A percentile compares a stretch with the other conserved stretches of the same genome.
Evolutionary conservation across 2,888 invertebrate genomes (phyloP).

Genomic region (Drosophila austrosaltans): DNA sequence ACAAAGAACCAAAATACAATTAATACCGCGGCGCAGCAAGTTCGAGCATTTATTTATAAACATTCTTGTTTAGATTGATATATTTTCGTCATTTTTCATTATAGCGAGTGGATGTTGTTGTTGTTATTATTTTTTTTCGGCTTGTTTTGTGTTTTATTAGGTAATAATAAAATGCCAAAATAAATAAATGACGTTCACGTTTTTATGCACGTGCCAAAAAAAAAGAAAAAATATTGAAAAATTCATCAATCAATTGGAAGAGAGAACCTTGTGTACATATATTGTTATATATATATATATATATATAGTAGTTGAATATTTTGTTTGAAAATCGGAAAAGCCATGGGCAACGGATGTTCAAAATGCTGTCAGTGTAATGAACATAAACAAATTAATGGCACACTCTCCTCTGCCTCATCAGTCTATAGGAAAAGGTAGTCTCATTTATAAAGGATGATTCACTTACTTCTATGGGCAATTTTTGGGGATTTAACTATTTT

Average conservation of each 20-base stretch:
- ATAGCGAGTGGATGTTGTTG: constrained; percentile 21
- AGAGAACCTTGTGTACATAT: background rate
- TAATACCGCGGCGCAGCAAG: constrained; percentile 50
- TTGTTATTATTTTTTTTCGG: constrained; percentile 21
- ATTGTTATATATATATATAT: background rate
- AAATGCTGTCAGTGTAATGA: constrained; percentile 83
- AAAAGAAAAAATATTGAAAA: constrained; percentile 2
- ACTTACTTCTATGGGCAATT: background rate
- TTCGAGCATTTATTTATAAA: constrained; percentile 70
- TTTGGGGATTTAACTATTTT: background rate
- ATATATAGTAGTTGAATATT: constrained; percentile 2
- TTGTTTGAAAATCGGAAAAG: constrained; percentile 24
- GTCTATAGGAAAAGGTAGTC: constrained; percentile 83
- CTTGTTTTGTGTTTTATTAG: constrained; percentile 55
- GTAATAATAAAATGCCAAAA: constrained; percentile 57
- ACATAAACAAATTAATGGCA: constrained; percentile 80
- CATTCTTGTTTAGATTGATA: constrained; percentile 68
- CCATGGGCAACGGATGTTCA: constrained; percentile 84
- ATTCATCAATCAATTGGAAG: constrained; percentile 6
- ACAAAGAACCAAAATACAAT: constrained; percentile 56
- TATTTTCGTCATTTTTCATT: constrained; percentile 64
- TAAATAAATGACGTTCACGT: constrained; percentile 54
- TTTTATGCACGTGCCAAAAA: constrained; percentile 55
- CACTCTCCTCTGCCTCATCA: constrained; percentile 82
- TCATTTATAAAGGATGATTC: background rate